Conservation (phyloP, 2,888 invertebrate genomes). For the Pyrocoelia pectoralis region DNA sequence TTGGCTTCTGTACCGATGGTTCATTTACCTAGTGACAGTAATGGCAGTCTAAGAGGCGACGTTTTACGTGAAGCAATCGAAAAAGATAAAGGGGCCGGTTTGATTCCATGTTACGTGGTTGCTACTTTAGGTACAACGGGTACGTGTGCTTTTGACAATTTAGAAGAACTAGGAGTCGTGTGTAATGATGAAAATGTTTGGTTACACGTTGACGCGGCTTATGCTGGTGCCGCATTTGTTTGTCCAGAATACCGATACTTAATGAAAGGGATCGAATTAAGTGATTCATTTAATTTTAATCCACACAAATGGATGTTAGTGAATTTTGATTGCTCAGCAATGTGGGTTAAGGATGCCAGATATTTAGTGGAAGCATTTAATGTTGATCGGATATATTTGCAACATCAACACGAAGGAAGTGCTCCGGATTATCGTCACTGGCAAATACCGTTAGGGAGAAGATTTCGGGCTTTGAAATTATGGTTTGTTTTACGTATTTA, state of each 20-base stretch:
- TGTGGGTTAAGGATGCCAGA: conserved; percentile 93
- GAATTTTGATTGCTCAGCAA: conserved; percentile 98
- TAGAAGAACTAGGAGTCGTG: conserved; percentile 90
- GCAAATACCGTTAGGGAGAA: conserved; percentile 94
- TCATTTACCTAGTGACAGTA: conserved; percentile 72
- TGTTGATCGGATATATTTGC: conserved; percentile 95
- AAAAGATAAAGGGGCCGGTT: conserved; percentile 78
- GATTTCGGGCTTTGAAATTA: conserved; percentile 91
- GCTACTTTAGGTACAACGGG: conserved; percentile 95
- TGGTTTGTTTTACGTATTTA: conserved; percentile 95
- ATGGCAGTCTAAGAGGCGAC: conserved; percentile 73
- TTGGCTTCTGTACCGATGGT: conserved; percentile 81
- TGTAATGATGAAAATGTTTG: conserved; percentile 78
- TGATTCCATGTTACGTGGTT: conserved; percentile 63
- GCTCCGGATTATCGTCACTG: conserved; percentile 96
- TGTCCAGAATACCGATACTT: conserved; percentile 95
- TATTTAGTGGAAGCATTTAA: conserved; percentile 95
- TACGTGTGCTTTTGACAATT: conserved; percentile 90
- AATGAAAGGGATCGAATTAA: conserved; percentile 87
- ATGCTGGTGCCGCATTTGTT: conserved; percentile 95
- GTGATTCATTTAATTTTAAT: conserved; percentile 97
- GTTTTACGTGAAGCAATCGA: conserved; percentile 74
- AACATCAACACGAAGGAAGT: conserved; percentile 90
- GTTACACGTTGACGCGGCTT: conserved; percentile 97
- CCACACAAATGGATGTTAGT: conserved; percentile 99